Percentiles rank a stretch among this genome's conserved stretches.
phyloP scores from a whole-genome alignment of 1,140 invertebrate genomes.

The Mycetomoellerius zeteki region DNA sequence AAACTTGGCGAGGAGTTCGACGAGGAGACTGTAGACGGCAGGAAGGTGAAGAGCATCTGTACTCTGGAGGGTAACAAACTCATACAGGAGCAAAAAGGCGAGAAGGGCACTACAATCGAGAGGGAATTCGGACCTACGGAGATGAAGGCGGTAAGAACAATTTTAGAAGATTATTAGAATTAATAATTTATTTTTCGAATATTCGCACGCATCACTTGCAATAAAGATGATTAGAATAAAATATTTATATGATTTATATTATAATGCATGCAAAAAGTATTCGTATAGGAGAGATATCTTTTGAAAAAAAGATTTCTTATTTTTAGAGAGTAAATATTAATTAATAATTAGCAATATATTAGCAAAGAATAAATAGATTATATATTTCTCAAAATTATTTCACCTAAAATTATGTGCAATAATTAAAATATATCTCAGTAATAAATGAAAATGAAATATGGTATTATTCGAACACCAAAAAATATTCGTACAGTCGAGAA shows the following conservation, averaged over 20 bases:
- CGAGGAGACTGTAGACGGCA: slow-evolving; percentile 94
- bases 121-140: slow-evolving; percentile 91
- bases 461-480: too few relatives aligned
- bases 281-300: too few relatives aligned
- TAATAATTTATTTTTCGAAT: not conserved
- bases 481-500: too few relatives aligned
- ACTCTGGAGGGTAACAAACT: slow-evolving; percentile 91
- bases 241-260: not conserved
- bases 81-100: slow-evolving; percentile 90
- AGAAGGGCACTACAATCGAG: slow-evolving; percentile 89
- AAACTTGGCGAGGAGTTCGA: slow-evolving; percentile 94
- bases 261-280: too few relatives aligned
- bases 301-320: too few relatives aligned
- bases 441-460: too few relatives aligned
- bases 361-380: too few relatives aligned
- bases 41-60: slow-evolving; percentile 92
- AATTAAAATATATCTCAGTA: too few relatives aligned
- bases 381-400: too few relatives aligned
- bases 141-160: slow-evolving; percentile 89
- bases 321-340: too few relatives aligned
- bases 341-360: too few relatives aligned
- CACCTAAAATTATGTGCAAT: too few relatives aligned
- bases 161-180: not conserved
- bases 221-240: not conserved
- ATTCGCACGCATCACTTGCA: not conserved